These are phyloP conservation scores for Eriocheir sinensis DNA, from an alignment of 1,140 invertebrate genomes.

Conservation along the genomic window DNA sequence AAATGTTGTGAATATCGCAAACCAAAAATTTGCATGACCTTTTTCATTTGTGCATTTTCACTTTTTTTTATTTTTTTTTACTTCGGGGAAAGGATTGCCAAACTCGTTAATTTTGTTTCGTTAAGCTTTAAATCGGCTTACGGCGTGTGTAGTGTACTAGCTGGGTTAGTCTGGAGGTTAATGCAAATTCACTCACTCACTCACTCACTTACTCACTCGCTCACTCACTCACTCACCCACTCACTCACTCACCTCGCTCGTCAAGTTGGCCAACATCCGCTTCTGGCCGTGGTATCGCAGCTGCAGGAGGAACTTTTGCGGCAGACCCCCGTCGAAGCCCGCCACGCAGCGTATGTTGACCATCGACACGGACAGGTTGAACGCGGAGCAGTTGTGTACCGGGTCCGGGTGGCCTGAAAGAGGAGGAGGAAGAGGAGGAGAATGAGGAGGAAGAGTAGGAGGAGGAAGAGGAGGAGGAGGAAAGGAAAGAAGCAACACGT, in stretches of 20 bases:
- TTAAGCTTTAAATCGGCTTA: neutral
- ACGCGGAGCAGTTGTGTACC: constrained; percentile 91
- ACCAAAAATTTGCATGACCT: too few species aligned
- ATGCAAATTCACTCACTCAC: too few species aligned
- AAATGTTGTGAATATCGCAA: too few species aligned
- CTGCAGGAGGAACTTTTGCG: constrained; percentile 92
- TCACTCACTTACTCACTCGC: too few species aligned
- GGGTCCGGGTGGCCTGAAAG: constrained; percentile 89
- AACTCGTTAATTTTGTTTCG: neutral
- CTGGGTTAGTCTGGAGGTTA: too few species aligned
- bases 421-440: neutral
- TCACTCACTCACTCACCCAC: too few species aligned
- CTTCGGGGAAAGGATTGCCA: neutral
- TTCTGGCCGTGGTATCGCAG: constrained; percentile 86
- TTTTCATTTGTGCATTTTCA: too few species aligned
- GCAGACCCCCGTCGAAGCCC: constrained; percentile 90
- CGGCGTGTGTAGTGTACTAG: neutral
- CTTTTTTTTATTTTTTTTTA: too few species aligned
- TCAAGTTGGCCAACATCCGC: constrained; percentile 80
- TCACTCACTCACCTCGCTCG: constrained; percentile 84
- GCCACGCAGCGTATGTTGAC: constrained; percentile 89
- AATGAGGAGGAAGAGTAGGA: too few species aligned
- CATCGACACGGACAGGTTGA: constrained; percentile 87
- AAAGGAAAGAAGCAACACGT: too few species aligned
- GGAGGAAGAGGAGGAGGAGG: too few species aligned